A percentile compares a stretch with the other conserved stretches of the same genome.
Evolutionary conservation across 2,888 invertebrate genomes (phyloP).

Genomic region (Spilosoma lubricipeda): DNA sequence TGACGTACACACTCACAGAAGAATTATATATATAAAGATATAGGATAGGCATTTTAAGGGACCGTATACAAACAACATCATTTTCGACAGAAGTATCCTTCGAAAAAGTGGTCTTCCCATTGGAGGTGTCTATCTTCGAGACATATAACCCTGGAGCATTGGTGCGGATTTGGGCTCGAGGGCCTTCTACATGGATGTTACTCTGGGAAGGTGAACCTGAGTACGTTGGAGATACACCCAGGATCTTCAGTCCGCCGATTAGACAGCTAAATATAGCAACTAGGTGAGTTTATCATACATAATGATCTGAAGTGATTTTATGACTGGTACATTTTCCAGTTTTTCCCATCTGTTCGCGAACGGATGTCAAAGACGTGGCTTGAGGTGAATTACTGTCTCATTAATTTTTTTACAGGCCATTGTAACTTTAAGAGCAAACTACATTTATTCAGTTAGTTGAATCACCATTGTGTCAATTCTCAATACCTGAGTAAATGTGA

Average conservation of each 20-base stretch:
- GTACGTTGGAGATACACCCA: conserved; percentile 86
- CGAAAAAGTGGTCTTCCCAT: conserved; percentile 88
- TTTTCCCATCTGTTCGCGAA: no score
- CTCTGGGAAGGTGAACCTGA: conserved; percentile 92
- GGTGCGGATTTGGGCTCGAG: conserved; percentile 91
- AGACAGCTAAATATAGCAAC: conserved; percentile 81
- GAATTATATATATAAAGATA: no score
- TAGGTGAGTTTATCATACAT: conserved; percentile 57
- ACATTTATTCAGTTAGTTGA: no score
- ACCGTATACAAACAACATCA: conserved; percentile 56
- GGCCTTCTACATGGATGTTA: conserved; percentile 87
- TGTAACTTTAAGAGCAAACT: no score
- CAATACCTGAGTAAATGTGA: no score
- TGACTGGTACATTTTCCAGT: no score
- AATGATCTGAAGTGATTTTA: no score
- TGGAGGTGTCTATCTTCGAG: conserved; percentile 91
- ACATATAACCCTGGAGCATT: conserved; percentile 95
- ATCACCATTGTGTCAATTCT: no score
- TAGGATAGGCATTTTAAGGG: conserved; percentile 16
- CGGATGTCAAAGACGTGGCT: no score
- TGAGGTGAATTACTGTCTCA: no score
- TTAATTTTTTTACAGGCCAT: no score
- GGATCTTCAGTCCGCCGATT: conserved; percentile 92
- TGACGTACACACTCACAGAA: no score
- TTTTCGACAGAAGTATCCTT: conserved; percentile 88